A percentile compares a stretch with the other conserved stretches of the same genome.
These are phyloP conservation scores for Maconellicoccus hirsutus DNA, from an alignment of 1,140 invertebrate species.

Conservation along the genomic window DNA sequence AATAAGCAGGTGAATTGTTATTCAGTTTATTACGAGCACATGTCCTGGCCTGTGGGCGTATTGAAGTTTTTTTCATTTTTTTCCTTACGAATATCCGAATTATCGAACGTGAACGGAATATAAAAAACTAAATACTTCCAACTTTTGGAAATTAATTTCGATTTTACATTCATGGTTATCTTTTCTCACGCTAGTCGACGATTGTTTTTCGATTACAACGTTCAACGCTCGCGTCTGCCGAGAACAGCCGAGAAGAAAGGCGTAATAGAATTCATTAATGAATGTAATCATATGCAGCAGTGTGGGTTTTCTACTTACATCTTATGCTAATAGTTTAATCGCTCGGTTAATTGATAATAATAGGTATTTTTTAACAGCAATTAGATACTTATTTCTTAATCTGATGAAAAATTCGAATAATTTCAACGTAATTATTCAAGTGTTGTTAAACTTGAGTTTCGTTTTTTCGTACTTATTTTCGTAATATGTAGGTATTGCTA, in stretches of 20 bases:
- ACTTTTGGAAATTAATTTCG: not conserved
- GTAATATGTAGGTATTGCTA: too few relatives aligned
- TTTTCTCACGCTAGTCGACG: not conserved
- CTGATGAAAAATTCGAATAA: too few relatives aligned
- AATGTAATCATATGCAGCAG: not conserved
- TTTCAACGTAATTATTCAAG: too few relatives aligned
- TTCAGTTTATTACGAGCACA: not conserved
- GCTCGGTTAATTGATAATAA: not conserved
- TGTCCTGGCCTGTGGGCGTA: not conserved
- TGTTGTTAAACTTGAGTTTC: too few relatives aligned
- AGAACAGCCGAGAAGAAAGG: not conserved
- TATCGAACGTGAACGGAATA: not conserved
- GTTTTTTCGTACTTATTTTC: too few relatives aligned
- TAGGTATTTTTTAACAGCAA: not conserved
- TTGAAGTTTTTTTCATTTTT: not conserved
- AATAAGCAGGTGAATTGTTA: conserved; percentile 1
- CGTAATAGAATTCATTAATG: not conserved
- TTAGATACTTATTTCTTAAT: too few relatives aligned
- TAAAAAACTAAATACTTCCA: not conserved
- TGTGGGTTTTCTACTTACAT: not conserved
- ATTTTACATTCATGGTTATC: not conserved
- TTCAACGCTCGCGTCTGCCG: not conserved
- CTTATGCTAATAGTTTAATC: not conserved
- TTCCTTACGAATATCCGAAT: not conserved
- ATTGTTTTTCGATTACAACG: not conserved